These are phyloP conservation scores for Drosophila equinoxialis DNA, from an alignment of 1,140 invertebrate species.

Conservation along the genomic window DNA sequence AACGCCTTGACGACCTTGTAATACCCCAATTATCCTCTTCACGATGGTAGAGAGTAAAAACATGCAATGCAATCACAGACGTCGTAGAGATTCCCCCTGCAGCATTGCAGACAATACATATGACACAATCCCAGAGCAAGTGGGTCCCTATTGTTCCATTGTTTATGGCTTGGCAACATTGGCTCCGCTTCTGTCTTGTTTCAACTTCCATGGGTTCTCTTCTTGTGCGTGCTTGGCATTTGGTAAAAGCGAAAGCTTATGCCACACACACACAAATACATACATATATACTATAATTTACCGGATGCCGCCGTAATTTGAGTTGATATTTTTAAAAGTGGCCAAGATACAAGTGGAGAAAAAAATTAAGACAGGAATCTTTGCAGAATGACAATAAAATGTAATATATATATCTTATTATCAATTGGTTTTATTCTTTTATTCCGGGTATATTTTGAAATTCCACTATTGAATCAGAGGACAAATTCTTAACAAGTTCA, in stretches of 20 bases:
- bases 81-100: conserved; percentile 64
- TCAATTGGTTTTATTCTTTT: neutral
- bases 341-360: conserved; percentile 9
- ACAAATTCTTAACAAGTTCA: conserved; percentile 50
- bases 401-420: neutral
- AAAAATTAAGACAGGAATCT: neutral
- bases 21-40: neutral
- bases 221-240: conserved; percentile 72
- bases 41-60: conserved; percentile 24
- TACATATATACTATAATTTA: conserved; percentile 46
- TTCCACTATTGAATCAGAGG: conserved; percentile 46
- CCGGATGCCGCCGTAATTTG: conserved; percentile 68
- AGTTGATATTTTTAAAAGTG: conserved; percentile 78
- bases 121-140: conserved; percentile 26
- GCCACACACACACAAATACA: conserved; percentile 3
- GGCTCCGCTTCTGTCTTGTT: conserved; percentile 41
- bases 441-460: conserved; percentile 6
- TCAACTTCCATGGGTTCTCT: conserved; percentile 19
- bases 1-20: neutral
- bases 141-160: conserved; percentile 58
- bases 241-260: conserved; percentile 59
- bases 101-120: conserved; percentile 45
- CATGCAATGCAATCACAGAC: conserved; percentile 80
- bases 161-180: conserved; percentile 68
- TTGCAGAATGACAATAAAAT: neutral